Conservation (phyloP, 2,888 invertebrate species). For the Serrognathus titanus region DNA sequence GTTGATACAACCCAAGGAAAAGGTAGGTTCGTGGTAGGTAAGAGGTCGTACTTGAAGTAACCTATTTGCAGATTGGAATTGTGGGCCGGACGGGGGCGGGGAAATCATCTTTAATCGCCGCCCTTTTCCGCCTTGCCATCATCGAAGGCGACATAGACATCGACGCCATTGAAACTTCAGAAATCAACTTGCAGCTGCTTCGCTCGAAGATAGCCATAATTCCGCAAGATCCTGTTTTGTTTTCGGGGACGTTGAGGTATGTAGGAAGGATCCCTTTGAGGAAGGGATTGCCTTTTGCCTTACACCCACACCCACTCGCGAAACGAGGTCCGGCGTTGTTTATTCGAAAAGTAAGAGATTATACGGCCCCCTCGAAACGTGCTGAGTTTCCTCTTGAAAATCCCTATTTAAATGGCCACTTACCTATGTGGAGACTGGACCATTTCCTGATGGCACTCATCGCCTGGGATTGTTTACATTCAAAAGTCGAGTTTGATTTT, state of each 20-base stretch:
- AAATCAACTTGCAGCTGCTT: conserved; percentile 59
- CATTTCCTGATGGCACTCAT: too few relatives aligned
- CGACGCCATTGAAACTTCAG: conserved; percentile 61
- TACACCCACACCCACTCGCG: too few relatives aligned
- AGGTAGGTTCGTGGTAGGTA: conserved; percentile 47
- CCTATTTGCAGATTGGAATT: conserved; percentile 64
- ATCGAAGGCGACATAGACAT: conserved; percentile 65
- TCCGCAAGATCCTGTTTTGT: conserved; percentile 73
- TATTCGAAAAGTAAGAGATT: too few relatives aligned
- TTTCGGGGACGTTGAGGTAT: conserved; percentile 64
- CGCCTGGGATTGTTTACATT: too few relatives aligned
- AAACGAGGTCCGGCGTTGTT: too few relatives aligned
- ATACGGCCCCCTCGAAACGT: too few relatives aligned
- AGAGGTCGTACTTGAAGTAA: conserved; percentile 4
- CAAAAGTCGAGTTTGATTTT: too few relatives aligned
- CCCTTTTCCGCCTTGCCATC: conserved; percentile 53
- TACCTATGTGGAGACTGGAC: too few relatives aligned
- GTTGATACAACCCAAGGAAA: conserved; percentile 64
- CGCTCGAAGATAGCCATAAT: conserved; percentile 68
- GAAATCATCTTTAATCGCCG: conserved; percentile 71
- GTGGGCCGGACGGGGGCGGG: conserved; percentile 85
- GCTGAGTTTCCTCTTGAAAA: too few relatives aligned
- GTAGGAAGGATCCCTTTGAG: too few relatives aligned
- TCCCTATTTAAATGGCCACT: too few relatives aligned
- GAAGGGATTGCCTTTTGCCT: too few relatives aligned